Evolutionary conservation across 2,888 invertebrate species (phyloP).

Genomic region (Leucania comma): DNA sequence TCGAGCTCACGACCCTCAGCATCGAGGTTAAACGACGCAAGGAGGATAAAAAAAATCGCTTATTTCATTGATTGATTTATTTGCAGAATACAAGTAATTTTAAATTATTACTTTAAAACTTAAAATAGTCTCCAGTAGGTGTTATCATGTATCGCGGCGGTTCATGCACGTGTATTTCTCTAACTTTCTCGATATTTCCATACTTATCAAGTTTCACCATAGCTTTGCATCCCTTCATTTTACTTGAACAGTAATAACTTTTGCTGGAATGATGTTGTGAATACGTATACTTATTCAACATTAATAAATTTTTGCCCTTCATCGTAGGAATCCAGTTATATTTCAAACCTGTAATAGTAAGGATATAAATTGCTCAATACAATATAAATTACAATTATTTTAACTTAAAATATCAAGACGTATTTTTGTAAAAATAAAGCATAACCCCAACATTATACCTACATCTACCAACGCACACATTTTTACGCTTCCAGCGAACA

Average conservation of each 20-base stretch:
- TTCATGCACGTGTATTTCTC: slow-evolving; percentile 31
- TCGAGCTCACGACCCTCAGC: no score
- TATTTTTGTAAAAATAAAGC: neutral
- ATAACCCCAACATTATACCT: no score
- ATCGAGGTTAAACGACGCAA: no score
- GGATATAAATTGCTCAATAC: neutral
- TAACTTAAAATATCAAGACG: neutral
- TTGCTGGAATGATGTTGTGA: slow-evolving; percentile 40
- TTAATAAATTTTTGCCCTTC: slow-evolving; percentile 45
- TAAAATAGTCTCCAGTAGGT: slow-evolving; percentile 30
- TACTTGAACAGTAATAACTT: slow-evolving; percentile 55
- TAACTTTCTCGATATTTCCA: slow-evolving; percentile 23
- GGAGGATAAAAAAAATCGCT: neutral
- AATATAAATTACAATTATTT: neutral
- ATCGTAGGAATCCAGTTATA: slow-evolving; percentile 58
- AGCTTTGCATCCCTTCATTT: slow-evolving; percentile 53
- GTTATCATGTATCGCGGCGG: slow-evolving; percentile 44
- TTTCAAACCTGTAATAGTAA: slow-evolving; percentile 39
- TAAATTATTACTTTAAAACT: slow-evolving; percentile 16
- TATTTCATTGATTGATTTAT: neutral
- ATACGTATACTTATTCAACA: slow-evolving; percentile 53
- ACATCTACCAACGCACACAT: no score
- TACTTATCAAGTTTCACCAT: slow-evolving; percentile 44
- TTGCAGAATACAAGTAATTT: neutral
- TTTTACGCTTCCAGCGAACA: no score